Conservation (phyloP, 2,113 vertebrate genomes). For the Elgaria multicarinata region DNA sequence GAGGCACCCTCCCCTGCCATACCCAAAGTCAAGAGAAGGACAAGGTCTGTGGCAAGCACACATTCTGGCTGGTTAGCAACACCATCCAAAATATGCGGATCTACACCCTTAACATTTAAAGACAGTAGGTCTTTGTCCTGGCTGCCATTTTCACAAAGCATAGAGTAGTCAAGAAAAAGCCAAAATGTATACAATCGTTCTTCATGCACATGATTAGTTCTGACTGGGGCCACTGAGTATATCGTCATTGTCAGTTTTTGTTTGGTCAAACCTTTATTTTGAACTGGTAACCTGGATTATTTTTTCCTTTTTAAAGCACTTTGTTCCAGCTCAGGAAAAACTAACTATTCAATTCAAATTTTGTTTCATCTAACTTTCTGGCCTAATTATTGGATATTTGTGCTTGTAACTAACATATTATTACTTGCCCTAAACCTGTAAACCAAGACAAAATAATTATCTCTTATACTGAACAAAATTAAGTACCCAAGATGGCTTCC, state of each 20-base stretch:
- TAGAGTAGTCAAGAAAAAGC: neutral
- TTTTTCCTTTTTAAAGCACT: neutral
- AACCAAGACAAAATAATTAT: neutral
- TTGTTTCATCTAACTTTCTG: neutral
- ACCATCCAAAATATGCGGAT: neutral
- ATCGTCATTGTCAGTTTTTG: neutral
- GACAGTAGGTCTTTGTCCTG: neutral
- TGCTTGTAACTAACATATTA: neutral
- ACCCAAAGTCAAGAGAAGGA: neutral
- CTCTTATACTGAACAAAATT: neutral
- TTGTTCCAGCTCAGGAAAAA: neutral
- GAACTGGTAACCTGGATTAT: neutral
- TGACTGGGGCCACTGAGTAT: neutral
- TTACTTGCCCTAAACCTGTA: neutral
- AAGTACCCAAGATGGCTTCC: neutral
- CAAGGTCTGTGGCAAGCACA: neutral
- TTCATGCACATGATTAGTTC: neutral
- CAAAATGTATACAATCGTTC: neutral
- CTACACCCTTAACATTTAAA: neutral
- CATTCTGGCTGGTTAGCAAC: neutral
- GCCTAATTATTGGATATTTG: neutral
- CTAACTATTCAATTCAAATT: neutral
- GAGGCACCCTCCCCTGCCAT: neutral
- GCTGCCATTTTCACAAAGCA: neutral
- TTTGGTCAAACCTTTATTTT: neutral